These are phyloP conservation scores for Oxyteleia sp. DNA, from an alignment of 2,888 invertebrate species.

Conservation along the genomic window DNA sequence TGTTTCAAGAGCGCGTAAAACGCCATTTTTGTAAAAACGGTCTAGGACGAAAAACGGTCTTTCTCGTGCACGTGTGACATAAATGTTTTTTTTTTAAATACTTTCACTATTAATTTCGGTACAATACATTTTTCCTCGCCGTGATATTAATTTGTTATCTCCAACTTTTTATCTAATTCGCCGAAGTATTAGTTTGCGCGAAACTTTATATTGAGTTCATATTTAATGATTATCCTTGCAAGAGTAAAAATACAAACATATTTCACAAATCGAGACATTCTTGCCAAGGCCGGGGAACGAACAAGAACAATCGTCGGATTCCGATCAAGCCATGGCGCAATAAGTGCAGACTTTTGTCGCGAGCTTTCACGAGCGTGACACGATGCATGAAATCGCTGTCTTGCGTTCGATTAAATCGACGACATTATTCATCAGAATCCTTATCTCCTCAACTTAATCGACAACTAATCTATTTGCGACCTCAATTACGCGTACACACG, in stretches of 20 bases:
- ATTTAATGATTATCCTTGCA: no score
- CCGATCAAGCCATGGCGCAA: slow-evolving; percentile 1
- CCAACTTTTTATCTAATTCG: no score
- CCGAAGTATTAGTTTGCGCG: no score
- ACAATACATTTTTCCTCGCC: no score
- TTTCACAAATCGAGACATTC: slow-evolving; percentile 7
- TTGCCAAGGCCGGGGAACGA: slow-evolving; percentile 9
- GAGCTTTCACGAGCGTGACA: slow-evolving; percentile 29
- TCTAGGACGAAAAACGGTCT: no score
- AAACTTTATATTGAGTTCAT: no score
- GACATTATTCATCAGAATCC: slow-evolving; percentile 29
- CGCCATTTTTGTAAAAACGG: no score
- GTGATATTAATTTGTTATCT: no score
- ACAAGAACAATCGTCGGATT: slow-evolving; percentile 9
- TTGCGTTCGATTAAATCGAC: slow-evolving; percentile 32
- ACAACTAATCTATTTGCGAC: slow-evolving; percentile 24
- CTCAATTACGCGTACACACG: slow-evolving; percentile 24
- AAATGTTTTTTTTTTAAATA: no score
- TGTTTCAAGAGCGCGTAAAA: no score
- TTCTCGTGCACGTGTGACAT: no score
- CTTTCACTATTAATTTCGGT: no score
- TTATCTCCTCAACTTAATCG: slow-evolving; percentile 25
- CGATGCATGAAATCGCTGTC: slow-evolving; percentile 35
- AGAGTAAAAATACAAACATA: neutral
- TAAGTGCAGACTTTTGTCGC: slow-evolving; percentile 26